Conservation (phyloP, 2,888 invertebrate species). For the Oscheius onirici region DNA sequence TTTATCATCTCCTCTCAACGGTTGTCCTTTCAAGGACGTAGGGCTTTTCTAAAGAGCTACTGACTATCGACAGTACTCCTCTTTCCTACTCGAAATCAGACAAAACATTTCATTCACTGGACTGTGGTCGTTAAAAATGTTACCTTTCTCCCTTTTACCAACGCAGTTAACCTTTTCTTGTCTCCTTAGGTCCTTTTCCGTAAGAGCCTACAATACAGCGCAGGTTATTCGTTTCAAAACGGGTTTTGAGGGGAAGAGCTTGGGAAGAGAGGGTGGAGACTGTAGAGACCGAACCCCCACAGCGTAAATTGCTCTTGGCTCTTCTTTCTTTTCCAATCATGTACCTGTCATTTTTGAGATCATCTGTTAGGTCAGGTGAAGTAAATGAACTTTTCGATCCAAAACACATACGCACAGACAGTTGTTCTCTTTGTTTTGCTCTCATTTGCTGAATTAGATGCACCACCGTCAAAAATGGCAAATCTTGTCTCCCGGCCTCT, state of each 20-base stretch:
- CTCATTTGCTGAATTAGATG: slow-evolving; percentile 19
- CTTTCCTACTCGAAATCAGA: not conserved
- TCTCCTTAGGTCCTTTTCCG: slow-evolving; percentile 7
- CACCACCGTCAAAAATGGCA: slow-evolving; percentile 16
- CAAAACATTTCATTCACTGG: slow-evolving; percentile 2
- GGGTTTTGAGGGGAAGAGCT: slow-evolving; percentile 27
- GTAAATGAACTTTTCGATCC: too few relatives aligned
- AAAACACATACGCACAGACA: slow-evolving; percentile 1
- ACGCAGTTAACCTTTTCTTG: not conserved
- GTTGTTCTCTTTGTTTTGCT: slow-evolving; percentile 14
- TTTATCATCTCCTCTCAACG: not conserved
- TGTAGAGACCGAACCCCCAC: slow-evolving; percentile 19
- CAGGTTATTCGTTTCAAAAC: slow-evolving; percentile 25
- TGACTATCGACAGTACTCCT: not conserved
- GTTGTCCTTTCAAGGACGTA: slow-evolving; percentile 2
- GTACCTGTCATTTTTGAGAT: slow-evolving; percentile 17
- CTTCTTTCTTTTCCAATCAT: slow-evolving; percentile 13
- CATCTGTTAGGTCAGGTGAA: not conserved
- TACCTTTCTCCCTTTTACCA: not conserved
- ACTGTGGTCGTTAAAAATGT: not conserved
- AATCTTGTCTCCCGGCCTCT: slow-evolving; percentile 5
- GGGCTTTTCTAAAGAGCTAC: slow-evolving; percentile 18
- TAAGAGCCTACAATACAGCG: slow-evolving; percentile 23
- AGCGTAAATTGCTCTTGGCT: slow-evolving; percentile 30
- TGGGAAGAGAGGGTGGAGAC: slow-evolving; percentile 14